A percentile compares a stretch with the other conserved stretches of the same genome.
phyloP scores from a whole-genome alignment of 2,113 vertebrate species.

The Amazona guildingii region DNA sequence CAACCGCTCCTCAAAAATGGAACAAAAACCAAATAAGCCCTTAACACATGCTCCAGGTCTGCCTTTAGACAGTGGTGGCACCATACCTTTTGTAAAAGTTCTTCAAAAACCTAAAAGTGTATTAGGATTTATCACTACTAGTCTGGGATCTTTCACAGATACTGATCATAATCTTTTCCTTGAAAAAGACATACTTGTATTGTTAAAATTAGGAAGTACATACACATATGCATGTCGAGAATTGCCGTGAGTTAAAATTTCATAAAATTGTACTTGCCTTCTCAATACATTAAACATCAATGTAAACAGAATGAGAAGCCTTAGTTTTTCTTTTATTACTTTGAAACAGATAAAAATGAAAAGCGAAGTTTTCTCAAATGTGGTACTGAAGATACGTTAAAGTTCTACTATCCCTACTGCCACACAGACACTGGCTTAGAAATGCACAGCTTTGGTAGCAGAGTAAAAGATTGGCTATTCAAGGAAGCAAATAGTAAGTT shows the following conservation, averaged over 20 bases:
- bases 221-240: background rate
- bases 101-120: background rate
- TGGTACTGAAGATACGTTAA: background rate
- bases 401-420: background rate
- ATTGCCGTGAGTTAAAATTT: background rate
- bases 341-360: background rate
- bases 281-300: background rate
- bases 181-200: background rate
- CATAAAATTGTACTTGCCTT: background rate
- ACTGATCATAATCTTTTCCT: background rate
- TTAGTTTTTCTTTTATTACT: background rate
- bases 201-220: background rate
- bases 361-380: background rate
- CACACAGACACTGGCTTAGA: conserved; percentile 2
- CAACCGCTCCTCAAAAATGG: background rate
- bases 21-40: background rate
- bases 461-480: background rate
- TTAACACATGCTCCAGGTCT: background rate
- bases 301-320: background rate
- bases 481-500: background rate
- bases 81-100: background rate
- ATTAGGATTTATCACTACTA: background rate
- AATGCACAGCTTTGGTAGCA: background rate
- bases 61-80: background rate
- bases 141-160: background rate